phyloP scores from a whole-genome alignment of 2,888 invertebrate genomes.

The Laspeyria flexula region DNA sequence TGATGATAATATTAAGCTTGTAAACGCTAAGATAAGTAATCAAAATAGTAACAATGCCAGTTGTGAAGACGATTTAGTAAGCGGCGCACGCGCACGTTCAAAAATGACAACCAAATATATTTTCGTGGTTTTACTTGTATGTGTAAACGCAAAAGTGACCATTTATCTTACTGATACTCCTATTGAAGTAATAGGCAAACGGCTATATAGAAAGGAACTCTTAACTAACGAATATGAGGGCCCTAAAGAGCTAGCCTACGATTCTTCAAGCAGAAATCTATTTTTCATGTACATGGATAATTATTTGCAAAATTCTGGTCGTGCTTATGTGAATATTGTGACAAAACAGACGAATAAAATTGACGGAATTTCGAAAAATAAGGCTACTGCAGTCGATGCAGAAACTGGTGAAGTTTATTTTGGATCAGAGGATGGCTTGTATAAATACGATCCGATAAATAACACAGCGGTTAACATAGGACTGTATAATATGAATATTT shows the following conservation, averaged over 20 bases:
- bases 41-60: conserved; percentile 58
- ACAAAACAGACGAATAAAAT: conserved; percentile 68
- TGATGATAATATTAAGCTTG: conserved; percentile 48
- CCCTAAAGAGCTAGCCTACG: conserved; percentile 74
- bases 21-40: conserved; percentile 59
- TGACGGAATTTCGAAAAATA: conserved; percentile 68
- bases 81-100: conserved; percentile 51
- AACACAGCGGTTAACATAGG: conserved; percentile 67
- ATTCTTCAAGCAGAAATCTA: conserved; percentile 71
- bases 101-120: conserved; percentile 47
- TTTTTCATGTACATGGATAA: conserved; percentile 81
- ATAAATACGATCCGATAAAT: conserved; percentile 66
- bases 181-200: conserved; percentile 65
- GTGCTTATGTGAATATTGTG: conserved; percentile 68
- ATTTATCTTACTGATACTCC: conserved; percentile 66
- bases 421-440: conserved; percentile 74
- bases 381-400: conserved; percentile 71
- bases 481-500: conserved; percentile 73
- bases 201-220: conserved; percentile 70
- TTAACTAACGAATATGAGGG: conserved; percentile 61
- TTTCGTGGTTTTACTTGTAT: conserved; percentile 42
- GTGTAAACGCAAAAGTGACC: conserved; percentile 57
- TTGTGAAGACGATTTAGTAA: conserved; percentile 48
- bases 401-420: conserved; percentile 76
- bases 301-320: conserved; percentile 67